Conservation (phyloP, 2,888 invertebrate species). For the Eulithis prunata region DNA sequence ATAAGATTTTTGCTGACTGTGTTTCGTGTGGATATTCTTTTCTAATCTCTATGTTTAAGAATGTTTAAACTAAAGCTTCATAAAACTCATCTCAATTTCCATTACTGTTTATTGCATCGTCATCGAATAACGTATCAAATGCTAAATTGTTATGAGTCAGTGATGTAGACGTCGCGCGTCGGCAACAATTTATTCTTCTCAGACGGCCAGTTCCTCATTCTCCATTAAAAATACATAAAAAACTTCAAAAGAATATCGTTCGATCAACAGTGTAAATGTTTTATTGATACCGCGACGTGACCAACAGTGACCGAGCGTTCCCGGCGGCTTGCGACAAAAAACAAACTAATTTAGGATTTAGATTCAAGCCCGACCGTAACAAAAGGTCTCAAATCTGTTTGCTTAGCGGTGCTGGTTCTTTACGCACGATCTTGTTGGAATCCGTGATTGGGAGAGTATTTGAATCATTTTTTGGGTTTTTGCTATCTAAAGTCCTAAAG, state of each 20-base stretch:
- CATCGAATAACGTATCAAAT: constrained; percentile 25
- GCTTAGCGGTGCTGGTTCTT: constrained; percentile 69
- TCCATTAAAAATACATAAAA: constrained; percentile 28
- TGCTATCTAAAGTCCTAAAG: neutral
- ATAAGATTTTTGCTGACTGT: neutral
- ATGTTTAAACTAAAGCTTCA: neutral
- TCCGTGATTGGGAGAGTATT: constrained; percentile 51
- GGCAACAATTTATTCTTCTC: constrained; percentile 30
- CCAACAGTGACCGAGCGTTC: constrained; percentile 67
- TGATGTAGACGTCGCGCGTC: constrained; percentile 26
- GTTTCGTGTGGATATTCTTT: neutral
- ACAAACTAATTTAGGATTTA: constrained; percentile 78
- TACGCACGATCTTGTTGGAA: constrained; percentile 73
- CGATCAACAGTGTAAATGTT: constrained; percentile 47
- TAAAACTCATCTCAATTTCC: neutral
- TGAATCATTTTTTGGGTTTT: constrained; percentile 11
- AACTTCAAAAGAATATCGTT: constrained; percentile 32
- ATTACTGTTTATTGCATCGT: constrained; percentile 5
- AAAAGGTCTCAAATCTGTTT: constrained; percentile 70
- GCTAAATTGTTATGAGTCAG: constrained; percentile 22
- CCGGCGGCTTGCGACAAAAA: constrained; percentile 66
- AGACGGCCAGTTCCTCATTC: constrained; percentile 33
- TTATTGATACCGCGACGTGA: constrained; percentile 63
- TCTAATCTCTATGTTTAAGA: neutral
- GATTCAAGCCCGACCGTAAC: constrained; percentile 70